Evolutionary conservation across 30 jellyfish, hydroid and myxozoan species (phyloP), one percentile per base, ranked within the genome.

Genomic region (Morbakka virulenta): DNA sequence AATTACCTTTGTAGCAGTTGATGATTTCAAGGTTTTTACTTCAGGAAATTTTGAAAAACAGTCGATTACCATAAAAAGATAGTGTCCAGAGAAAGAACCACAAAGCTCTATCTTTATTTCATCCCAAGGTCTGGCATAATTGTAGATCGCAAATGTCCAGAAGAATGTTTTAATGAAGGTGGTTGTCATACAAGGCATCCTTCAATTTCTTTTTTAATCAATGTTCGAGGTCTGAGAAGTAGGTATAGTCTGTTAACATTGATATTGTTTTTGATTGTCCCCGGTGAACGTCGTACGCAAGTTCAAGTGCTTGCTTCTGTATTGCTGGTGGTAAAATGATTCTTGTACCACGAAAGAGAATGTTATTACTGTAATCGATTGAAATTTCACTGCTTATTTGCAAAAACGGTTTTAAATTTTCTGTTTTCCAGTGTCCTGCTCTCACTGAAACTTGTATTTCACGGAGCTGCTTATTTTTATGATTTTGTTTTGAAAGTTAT

Each of bases 261-360:
- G 88, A 79, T 53, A 32, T 77, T 13, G 88, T 62, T 31, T 64
- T 64, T 62, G 57, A 41, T 6, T 41, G 57, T 41, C 57, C 57
- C 49, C 65, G 89, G 32, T 78, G 89, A 3, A 80, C 80, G 50
- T 80, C 69, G 32, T 80, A 83, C 33, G 91, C 84, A 24, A 80
- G 32, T 67, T 50, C 52, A 53, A 48, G 11, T 28, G n/a, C n/a
- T 11, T 62, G 82, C 2, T 49, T 52, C 29, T 80, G 84, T 50
- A 67, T 62, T 66, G 72, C 21, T 69, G 61, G 67, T n/a, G 91
- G 91, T 47, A 80, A 32, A 21, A 79, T 35, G 13, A 80, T 1
- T 67, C 84, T 0, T 21, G 87, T 76, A 22, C 87, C 81, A 31
- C 87, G 64, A 25, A 70, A 71, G 28, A 70, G 26, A 50, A 74